Evolutionary conservation across 53 echinoderm and acorn worm genomes (phyloP).

Genomic region (Zoroaster sp.): DNA sequence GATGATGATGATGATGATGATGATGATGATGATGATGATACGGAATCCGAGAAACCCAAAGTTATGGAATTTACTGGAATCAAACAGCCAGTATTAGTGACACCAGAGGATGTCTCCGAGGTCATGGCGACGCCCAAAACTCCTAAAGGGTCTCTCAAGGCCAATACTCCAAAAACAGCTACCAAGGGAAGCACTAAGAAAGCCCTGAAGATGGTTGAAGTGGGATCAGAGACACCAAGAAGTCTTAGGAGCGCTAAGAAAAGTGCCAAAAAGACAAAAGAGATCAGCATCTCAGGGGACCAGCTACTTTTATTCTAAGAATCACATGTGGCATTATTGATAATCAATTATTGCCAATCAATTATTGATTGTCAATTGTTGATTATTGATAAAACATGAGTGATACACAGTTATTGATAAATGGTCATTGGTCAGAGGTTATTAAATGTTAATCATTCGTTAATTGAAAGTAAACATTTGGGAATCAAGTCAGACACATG

Average conservation of each 20-base stretch:
- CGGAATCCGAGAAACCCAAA: neutral
- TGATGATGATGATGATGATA: neutral
- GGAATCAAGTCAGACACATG: too few relatives aligned
- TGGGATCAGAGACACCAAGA: neutral
- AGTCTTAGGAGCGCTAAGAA: neutral
- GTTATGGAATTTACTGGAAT: constrained; percentile 30
- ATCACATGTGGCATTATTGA: too few relatives aligned
- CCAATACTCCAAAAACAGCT: neutral
- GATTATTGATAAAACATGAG: too few relatives aligned
- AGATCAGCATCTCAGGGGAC: constrained; percentile 4
- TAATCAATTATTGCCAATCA: too few relatives aligned
- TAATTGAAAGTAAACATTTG: too few relatives aligned
- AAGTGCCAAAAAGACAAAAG: neutral
- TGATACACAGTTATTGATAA: too few relatives aligned
- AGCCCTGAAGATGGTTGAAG: neutral
- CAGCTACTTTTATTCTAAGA: neutral
- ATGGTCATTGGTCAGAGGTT: too few relatives aligned
- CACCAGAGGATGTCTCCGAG: neutral
- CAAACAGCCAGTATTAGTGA: neutral
- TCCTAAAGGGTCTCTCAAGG: neutral
- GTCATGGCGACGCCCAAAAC: too few relatives aligned
- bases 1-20: neutral
- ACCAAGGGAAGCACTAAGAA: neutral
- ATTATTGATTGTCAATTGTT: too few relatives aligned
- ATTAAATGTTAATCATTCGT: too few relatives aligned